These are phyloP conservation scores for Saccostrea echinata DNA, from an alignment of 1,140 invertebrate species.

Conservation along the genomic window DNA sequence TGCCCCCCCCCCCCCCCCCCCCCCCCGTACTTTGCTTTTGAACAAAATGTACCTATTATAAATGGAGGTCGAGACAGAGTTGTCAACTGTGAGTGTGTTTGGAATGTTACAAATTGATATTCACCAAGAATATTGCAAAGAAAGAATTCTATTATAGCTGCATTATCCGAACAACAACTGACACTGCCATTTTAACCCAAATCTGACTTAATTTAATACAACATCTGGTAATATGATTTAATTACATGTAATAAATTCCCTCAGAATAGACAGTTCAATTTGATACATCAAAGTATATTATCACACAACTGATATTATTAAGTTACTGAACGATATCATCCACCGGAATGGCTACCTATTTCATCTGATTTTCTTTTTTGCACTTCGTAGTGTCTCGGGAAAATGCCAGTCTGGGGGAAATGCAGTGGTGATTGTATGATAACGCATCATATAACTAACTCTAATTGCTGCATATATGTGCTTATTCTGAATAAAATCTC, in stretches of 20 bases:
- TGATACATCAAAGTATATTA: conserved; percentile 30
- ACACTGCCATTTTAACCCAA: too few species aligned
- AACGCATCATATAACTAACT: neutral
- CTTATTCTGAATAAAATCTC: too few species aligned
- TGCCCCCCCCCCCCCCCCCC: too few species aligned
- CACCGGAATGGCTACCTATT: neutral
- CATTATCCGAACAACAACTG: too few species aligned
- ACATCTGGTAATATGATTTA: neutral
- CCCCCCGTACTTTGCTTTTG: too few species aligned
- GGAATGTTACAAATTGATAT: too few species aligned
- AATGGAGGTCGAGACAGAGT: too few species aligned
- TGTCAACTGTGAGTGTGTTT: too few species aligned
- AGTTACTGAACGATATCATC: neutral
- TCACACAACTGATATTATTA: conserved; percentile 29
- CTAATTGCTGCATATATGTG: neutral
- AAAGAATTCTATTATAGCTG: too few species aligned
- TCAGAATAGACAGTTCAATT: conserved; percentile 4
- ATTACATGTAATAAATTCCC: neutral
- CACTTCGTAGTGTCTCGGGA: neutral
- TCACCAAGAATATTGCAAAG: too few species aligned
- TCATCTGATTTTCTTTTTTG: conserved; percentile 1
- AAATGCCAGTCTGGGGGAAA: neutral
- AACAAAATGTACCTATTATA: too few species aligned
- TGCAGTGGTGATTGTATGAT: neutral
- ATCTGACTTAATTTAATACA: too few species aligned